Conservation (phyloP, 1,140 invertebrate species). For the Leptinotarsa undecemlineata region DNA sequence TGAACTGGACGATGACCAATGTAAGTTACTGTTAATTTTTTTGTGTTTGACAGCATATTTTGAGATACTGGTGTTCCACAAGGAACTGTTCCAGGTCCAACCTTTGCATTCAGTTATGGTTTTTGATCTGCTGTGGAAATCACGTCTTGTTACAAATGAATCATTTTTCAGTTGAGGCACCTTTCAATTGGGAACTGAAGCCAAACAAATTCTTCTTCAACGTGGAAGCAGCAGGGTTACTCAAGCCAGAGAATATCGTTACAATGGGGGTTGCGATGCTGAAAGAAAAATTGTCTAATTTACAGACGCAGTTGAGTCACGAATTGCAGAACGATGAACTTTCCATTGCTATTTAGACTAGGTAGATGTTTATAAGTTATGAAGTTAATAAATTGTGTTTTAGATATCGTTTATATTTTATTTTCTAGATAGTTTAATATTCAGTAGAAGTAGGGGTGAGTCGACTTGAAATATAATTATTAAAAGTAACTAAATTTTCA, state of each 20-base stretch:
- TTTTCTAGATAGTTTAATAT: too few species aligned
- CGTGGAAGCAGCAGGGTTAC: slow-evolving; percentile 91
- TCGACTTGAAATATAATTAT: too few species aligned
- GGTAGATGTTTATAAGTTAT: background rate
- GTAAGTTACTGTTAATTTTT: slow-evolving; percentile 60
- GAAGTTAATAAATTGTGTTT: background rate
- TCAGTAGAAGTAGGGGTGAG: too few species aligned
- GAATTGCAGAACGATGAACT: slow-evolving; percentile 84
- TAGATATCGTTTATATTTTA: background rate
- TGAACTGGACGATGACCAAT: slow-evolving; percentile 89
- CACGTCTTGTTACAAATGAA: background rate
- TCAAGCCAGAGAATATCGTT: slow-evolving; percentile 97
- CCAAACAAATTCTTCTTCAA: slow-evolving; percentile 98
- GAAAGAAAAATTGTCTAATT: slow-evolving; percentile 94
- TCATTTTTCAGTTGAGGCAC: slow-evolving; percentile 76
- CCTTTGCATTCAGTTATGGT: too few species aligned
- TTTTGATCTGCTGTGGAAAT: too few species aligned
- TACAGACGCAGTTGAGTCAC: slow-evolving; percentile 90
- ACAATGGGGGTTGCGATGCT: slow-evolving; percentile 89
- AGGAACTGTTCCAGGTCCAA: too few species aligned
- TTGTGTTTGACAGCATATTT: too few species aligned
- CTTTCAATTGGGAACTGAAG: slow-evolving; percentile 90
- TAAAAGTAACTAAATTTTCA: too few species aligned
- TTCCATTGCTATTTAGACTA: slow-evolving; percentile 59
- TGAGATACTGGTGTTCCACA: too few species aligned